Conservation (phyloP, 2,888 invertebrate species). For the Penaeus monodon region DNA sequence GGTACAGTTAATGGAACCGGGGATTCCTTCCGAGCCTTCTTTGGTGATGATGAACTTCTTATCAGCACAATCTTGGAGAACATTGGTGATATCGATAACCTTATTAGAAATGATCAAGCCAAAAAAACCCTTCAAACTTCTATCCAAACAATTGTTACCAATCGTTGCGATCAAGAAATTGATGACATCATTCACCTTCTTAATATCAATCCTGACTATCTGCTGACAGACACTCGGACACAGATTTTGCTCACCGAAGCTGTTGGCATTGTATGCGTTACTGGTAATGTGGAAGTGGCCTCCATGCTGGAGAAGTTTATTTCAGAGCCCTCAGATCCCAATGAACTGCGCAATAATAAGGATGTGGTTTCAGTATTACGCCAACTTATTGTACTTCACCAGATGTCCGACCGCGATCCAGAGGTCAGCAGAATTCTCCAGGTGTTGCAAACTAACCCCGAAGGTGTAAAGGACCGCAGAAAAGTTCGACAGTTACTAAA, state of each 20-base stretch:
- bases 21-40: slow-evolving; percentile 34
- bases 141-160: slow-evolving; percentile 49
- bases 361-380: slow-evolving; percentile 62
- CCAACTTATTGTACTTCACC: slow-evolving; percentile 61
- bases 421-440: slow-evolving; percentile 57
- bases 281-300: slow-evolving; percentile 63
- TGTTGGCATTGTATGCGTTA: slow-evolving; percentile 63
- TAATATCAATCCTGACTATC: slow-evolving; percentile 51
- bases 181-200: slow-evolving; percentile 57
- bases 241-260: slow-evolving; percentile 63
- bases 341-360: slow-evolving; percentile 49
- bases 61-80: slow-evolving; percentile 47
- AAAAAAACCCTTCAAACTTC: slow-evolving; percentile 43
- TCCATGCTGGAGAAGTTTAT: slow-evolving; percentile 61
- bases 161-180: slow-evolving; percentile 58
- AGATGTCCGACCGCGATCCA: slow-evolving; percentile 56
- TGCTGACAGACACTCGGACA: slow-evolving; percentile 57
- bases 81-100: slow-evolving; percentile 44
- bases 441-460: slow-evolving; percentile 58
- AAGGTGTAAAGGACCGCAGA: slow-evolving; percentile 58
- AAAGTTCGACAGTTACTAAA: slow-evolving; percentile 52
- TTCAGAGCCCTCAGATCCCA: slow-evolving; percentile 63
- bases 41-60: slow-evolving; percentile 54
- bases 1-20: slow-evolving; percentile 16
- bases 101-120: slow-evolving; percentile 59